phyloP scores from a whole-genome alignment of 2,888 invertebrate species.

The Coremacera marginata region DNA sequence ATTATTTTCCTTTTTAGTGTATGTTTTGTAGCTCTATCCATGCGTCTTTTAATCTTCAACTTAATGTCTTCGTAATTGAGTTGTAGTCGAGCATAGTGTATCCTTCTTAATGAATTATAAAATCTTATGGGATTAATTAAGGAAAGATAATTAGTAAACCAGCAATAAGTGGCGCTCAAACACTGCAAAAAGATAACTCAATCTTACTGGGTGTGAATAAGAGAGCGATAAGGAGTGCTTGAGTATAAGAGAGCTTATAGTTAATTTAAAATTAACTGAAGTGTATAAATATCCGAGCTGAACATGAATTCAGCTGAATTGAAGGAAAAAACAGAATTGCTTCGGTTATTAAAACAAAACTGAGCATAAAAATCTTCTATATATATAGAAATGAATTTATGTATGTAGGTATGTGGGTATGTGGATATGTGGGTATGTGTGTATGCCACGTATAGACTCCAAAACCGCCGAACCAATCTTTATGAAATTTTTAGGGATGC shows the following conservation, averaged over 20 bases:
- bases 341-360: too few species aligned
- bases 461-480: too few species aligned
- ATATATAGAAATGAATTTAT: too few species aligned
- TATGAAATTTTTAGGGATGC: too few species aligned
- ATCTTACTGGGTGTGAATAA: neutral
- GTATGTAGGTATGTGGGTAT: too few species aligned
- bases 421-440: too few species aligned
- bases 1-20: neutral
- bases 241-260: neutral
- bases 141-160: neutral
- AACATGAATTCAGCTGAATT: too few species aligned
- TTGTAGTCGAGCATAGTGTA: neutral
- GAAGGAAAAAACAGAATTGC: too few species aligned
- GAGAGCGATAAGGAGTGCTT: neutral
- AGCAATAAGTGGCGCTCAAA: neutral
- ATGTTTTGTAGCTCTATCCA: neutral
- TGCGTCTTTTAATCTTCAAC: neutral
- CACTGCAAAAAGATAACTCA: neutral
- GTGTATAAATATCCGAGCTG: too few species aligned
- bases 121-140: constrained; percentile 19
- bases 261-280: neutral
- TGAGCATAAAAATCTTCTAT: too few species aligned
- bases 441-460: too few species aligned
- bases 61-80: neutral
- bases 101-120: constrained; percentile 19